A percentile compares a stretch with the other conserved stretches of the same genome.
Evolutionary conservation across 2,113 vertebrate genomes (phyloP).

Genomic region (Aythya baeri): DNA sequence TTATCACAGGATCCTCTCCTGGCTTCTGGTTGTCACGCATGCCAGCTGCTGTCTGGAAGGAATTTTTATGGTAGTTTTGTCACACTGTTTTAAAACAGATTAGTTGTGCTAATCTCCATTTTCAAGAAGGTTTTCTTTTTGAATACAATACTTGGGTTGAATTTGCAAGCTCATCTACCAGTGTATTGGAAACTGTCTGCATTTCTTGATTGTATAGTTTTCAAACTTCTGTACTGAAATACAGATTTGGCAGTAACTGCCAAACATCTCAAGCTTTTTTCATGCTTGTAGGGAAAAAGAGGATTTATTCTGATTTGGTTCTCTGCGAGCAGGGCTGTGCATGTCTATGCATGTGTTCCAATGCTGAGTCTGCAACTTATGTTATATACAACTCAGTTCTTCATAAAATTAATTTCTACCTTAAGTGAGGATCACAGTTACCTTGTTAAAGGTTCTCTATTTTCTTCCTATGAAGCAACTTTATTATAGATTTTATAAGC

Average conservation of each 20-base stretch:
- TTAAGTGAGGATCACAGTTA: background rate
- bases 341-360: background rate
- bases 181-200: background rate
- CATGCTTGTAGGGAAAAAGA: background rate
- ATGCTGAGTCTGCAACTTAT: background rate
- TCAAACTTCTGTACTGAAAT: background rate
- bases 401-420: background rate
- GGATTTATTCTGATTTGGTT: background rate
- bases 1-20: background rate
- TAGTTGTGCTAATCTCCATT: background rate
- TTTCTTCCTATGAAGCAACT: background rate
- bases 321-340: background rate
- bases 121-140: background rate
- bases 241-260: background rate
- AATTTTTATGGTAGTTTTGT: background rate
- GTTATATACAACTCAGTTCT: background rate
- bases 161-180: background rate
- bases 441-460: background rate
- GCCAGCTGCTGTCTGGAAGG: conserved; percentile 3
- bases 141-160: background rate
- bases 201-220: background rate
- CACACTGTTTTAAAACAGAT: background rate
- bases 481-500: background rate
- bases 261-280: background rate
- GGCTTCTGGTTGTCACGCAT: background rate